These are phyloP conservation scores for Oceanites oceanicus DNA, from an alignment of 2,113 vertebrate species.

Conservation along the genomic window DNA sequence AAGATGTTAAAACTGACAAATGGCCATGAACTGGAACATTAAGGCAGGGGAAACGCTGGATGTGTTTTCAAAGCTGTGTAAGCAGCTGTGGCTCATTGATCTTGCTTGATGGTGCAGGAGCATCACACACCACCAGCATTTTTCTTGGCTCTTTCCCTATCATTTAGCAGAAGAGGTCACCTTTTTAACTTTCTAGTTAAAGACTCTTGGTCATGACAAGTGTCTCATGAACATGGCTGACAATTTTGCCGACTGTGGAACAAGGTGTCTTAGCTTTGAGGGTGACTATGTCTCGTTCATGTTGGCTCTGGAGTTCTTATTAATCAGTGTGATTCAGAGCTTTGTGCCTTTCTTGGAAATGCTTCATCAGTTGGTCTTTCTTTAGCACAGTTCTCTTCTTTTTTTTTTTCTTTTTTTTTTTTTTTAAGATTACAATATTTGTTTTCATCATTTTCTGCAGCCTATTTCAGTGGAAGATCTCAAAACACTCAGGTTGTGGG, in stretches of 20 bases:
- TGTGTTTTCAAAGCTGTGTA: slow-evolving; percentile 51
- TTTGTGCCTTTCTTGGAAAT: background rate
- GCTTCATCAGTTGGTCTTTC: background rate
- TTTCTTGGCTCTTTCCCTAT: background rate
- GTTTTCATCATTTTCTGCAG: background rate
- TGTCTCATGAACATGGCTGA: background rate
- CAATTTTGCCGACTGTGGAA: background rate
- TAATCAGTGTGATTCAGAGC: background rate
- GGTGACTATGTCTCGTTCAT: accelerated
- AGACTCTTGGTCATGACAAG: background rate
- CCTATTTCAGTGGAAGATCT: background rate
- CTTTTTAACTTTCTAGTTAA: background rate
- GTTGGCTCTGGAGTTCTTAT: background rate
- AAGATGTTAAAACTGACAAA: slow-evolving; percentile 21
- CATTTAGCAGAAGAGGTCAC: slow-evolving; percentile 16
- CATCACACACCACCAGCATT: background rate
- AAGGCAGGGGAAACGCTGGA: background rate
- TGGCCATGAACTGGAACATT: background rate
- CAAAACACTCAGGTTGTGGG: background rate
- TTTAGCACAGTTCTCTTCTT: background rate
- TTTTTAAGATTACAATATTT: background rate
- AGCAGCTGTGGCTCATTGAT: slow-evolving; percentile 60
- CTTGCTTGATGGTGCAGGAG: background rate
- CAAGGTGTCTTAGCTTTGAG: background rate
- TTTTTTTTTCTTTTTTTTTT: no score